A percentile compares a stretch with the other conserved stretches of the same genome.
Evolutionary conservation across 2,888 invertebrate genomes (phyloP).

Genomic region (Heliconius cydno): DNA sequence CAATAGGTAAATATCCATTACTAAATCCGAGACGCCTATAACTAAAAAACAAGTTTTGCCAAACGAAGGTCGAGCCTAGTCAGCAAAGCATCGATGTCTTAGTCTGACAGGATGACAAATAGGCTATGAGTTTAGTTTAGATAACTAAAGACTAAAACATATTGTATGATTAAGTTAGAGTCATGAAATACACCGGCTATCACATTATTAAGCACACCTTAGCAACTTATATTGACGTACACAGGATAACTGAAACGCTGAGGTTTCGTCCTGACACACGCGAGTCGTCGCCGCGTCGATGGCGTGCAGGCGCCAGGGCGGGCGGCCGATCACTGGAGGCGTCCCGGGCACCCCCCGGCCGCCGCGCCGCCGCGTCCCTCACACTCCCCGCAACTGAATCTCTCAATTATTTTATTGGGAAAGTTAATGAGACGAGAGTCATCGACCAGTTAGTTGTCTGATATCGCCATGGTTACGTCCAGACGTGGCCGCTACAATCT

Average conservation of each 20-base stretch:
- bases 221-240: constrained; percentile 44
- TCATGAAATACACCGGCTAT: neutral
- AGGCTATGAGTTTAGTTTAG: constrained; percentile 53
- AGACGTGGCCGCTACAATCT: constrained; percentile 15
- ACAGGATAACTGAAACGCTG: constrained; percentile 51
- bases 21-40: constrained; percentile 33
- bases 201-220: constrained; percentile 16
- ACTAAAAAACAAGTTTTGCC: constrained; percentile 27
- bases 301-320: constrained; percentile 73
- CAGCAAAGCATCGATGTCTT: constrained; percentile 45
- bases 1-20: constrained; percentile 42
- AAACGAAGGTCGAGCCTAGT: constrained; percentile 37
- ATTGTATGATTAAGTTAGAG: constrained; percentile 26
- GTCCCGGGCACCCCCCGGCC: constrained; percentile 60
- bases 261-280: constrained; percentile 57
- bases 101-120: constrained; percentile 57
- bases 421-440: constrained; percentile 80
- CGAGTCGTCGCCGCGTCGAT: constrained; percentile 48
- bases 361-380: constrained; percentile 61
- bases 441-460: constrained; percentile 64
- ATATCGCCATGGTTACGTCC: constrained; percentile 59
- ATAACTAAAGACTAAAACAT: constrained; percentile 35
- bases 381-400: constrained; percentile 67
- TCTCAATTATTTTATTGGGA: constrained; percentile 82
- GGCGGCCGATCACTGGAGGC: constrained; percentile 74